Evolutionary conservation across 1,140 invertebrate genomes (phyloP), one percentile per base, ranked within the genome.

Genomic region (Orchestia grillus): DNA sequence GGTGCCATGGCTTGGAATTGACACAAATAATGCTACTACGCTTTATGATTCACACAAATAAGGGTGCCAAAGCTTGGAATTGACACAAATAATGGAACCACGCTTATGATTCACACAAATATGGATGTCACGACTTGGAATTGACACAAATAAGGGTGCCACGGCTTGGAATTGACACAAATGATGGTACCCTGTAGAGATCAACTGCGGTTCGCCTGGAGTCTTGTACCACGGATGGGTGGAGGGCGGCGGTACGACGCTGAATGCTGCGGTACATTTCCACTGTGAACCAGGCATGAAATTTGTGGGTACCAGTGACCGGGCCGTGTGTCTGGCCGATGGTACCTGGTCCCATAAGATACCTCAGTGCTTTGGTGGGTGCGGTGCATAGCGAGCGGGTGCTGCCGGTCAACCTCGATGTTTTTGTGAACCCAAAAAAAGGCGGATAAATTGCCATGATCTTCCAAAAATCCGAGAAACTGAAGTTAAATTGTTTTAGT

Each of bases 171-270:
- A 36, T 23, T 77, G 1, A 3, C 28, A 77, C 3, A 77, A 77
- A 77, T 77, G 36, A 77, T 77, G 62, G 62, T 77, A 77, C 28
- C 62, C 62, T 36, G 19, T 97, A 97, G 98, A 98, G 96, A 98
- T 98, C 95, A 97, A 98, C 97, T 98, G 98, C 97, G 98, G 98
- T 19, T 97, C 97, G 53, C 98, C 98, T 1, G 97, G 97, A 19
- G 97, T 97, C 16, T 97, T 98, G 40, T 97, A 97, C 96, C 98
- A 98, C 97, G 98, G 98, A 41, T 98, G 98, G 97, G 97, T 98
- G 41, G 98, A 98, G 96, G 98, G 98, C 11, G 97, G 97, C 43
- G 97, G 97, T 95, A 98, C 98, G 4, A 98, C 97, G 19, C 97
- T 98, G 4, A 98, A 98, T 16, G 97, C 98, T 15, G 97, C 97